phyloP scores from a whole-genome alignment of 2,888 invertebrate species.

The Phlogophora meticulosa region DNA sequence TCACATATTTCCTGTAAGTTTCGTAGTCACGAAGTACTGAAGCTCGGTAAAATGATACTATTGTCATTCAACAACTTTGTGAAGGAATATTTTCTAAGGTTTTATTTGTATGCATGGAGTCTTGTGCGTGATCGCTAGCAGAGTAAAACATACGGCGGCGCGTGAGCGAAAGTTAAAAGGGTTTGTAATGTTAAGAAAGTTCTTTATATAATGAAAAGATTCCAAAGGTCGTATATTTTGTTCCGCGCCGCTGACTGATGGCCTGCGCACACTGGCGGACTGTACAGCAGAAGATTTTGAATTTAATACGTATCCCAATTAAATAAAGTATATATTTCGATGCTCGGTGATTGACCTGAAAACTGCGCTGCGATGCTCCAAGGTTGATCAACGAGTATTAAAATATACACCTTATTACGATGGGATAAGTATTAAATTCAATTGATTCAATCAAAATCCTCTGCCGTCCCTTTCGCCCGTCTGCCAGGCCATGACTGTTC shows the following conservation, averaged over 20 bases:
- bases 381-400: too few relatives aligned
- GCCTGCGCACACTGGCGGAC: too few relatives aligned
- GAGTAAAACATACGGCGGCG: constrained; percentile 48
- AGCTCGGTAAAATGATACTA: constrained; percentile 32
- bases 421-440: too few relatives aligned
- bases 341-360: too few relatives aligned
- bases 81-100: constrained; percentile 37
- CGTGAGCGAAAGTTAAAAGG: constrained; percentile 17
- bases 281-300: too few relatives aligned
- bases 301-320: too few relatives aligned
- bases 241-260: constrained; percentile 54
- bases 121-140: constrained; percentile 26
- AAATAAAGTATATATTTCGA: too few relatives aligned
- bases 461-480: too few relatives aligned
- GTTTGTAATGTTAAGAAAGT: constrained; percentile 29
- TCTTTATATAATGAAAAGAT: constrained; percentile 28
- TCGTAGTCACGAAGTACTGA: constrained; percentile 15
- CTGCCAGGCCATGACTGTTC: too few relatives aligned
- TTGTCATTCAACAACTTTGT: constrained; percentile 21
- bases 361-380: too few relatives aligned
- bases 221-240: constrained; percentile 57
- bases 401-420: too few relatives aligned
- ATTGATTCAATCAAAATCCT: too few relatives aligned
- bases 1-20: constrained; percentile 24
- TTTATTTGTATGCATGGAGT: constrained; percentile 52